phyloP scores from a whole-genome alignment of 2,888 invertebrate species.

The Bursaphelenchus okinawaensis region DNA sequence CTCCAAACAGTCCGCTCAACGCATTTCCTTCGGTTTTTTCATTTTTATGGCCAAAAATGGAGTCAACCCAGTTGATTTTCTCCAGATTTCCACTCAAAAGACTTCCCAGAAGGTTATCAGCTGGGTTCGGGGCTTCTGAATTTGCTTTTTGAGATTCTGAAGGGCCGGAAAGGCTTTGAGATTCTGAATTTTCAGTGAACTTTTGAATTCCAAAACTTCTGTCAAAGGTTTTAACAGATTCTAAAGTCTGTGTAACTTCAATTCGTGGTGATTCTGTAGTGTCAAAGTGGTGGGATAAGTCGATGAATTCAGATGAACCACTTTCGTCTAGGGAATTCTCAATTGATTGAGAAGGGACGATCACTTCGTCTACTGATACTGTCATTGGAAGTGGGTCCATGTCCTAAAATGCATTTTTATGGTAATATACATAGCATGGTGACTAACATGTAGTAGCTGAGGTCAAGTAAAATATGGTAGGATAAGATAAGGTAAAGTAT shows the following conservation, averaged over 20 bases:
- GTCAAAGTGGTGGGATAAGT: background rate
- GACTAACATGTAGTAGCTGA: too few species aligned
- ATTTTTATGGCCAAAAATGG: constrained; percentile 12
- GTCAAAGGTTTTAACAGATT: background rate
- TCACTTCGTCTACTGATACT: background rate
- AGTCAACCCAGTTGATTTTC: constrained; percentile 22
- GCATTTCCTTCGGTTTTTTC: constrained; percentile 6
- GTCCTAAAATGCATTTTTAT: too few species aligned
- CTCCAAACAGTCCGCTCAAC: background rate
- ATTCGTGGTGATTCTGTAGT: background rate
- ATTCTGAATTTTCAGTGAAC: too few species aligned
- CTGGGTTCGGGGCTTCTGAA: constrained; percentile 13
- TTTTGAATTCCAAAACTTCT: too few species aligned
- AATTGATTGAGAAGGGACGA: background rate
- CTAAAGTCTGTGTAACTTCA: constrained; percentile 2
- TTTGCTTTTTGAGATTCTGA: constrained; percentile 10
- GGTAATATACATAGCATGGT: too few species aligned
- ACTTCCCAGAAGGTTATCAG: constrained; percentile 16
- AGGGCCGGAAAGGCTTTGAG: too few species aligned
- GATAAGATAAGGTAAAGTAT: too few species aligned
- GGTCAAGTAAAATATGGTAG: too few species aligned
- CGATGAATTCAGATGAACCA: background rate
- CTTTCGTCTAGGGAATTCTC: background rate
- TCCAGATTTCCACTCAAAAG: constrained; percentile 17
- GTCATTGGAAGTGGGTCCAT: background rate